phyloP scores from a whole-genome alignment of 1,140 invertebrate species.

The Trinorchestia longiramus region DNA sequence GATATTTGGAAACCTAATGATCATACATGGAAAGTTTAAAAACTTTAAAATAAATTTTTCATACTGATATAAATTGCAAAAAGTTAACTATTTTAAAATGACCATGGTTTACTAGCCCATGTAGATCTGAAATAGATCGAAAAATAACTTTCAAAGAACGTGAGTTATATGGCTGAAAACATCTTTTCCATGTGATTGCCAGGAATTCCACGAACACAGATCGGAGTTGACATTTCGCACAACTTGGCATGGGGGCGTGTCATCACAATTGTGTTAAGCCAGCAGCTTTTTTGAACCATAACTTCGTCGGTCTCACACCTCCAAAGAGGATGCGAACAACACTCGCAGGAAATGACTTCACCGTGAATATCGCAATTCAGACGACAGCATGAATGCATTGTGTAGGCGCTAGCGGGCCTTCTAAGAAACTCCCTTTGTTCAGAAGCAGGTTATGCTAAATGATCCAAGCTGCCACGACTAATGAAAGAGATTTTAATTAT shows the following conservation, averaged over 20 bases:
- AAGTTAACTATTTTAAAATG: too few species aligned
- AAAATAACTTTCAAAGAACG: neutral
- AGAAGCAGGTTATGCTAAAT: neutral
- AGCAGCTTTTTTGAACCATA: neutral
- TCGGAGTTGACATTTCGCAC: neutral
- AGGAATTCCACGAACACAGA: neutral
- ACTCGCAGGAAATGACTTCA: neutral
- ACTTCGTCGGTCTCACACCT: neutral
- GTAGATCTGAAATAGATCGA: neutral
- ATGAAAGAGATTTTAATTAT: neutral
- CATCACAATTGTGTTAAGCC: neutral
- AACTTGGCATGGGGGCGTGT: neutral
- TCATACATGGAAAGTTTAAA: too few species aligned
- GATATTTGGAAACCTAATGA: too few species aligned
- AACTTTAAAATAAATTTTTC: too few species aligned
- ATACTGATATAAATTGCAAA: too few species aligned
- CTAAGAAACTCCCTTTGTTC: neutral
- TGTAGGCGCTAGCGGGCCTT: neutral
- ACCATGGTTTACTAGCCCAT: neutral
- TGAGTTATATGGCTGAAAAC: neutral
- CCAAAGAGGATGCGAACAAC: neutral
- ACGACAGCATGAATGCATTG: neutral
- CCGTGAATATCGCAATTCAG: neutral
- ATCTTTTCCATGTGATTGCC: neutral
- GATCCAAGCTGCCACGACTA: neutral